These are phyloP conservation scores for Tachystola acroxantha DNA, from an alignment of 2,888 invertebrate genomes.

Conservation along the genomic window DNA sequence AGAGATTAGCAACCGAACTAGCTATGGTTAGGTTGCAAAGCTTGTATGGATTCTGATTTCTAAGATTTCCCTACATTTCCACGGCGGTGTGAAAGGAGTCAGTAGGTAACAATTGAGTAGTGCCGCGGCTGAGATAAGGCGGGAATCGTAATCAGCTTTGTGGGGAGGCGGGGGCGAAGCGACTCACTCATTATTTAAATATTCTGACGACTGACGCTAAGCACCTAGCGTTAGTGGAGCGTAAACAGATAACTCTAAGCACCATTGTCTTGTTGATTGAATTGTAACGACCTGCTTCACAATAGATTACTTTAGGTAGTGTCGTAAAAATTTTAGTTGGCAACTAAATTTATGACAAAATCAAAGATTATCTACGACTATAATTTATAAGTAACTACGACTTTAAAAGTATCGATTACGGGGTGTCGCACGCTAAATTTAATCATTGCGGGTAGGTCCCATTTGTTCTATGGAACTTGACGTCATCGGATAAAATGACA, in stretches of 20 bases:
- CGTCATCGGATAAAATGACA: too few species aligned
- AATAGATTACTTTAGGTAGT: background rate
- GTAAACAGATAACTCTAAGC: slow-evolving; percentile 49
- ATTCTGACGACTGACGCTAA: slow-evolving; percentile 68
- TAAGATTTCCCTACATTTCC: slow-evolving; percentile 21
- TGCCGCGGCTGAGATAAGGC: slow-evolving; percentile 63
- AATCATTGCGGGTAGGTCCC: too few species aligned
- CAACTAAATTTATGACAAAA: background rate
- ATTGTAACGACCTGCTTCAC: slow-evolving; percentile 28
- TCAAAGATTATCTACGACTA: background rate
- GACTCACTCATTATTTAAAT: slow-evolving; percentile 66
- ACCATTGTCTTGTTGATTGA: slow-evolving; percentile 67
- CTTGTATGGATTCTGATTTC: slow-evolving; percentile 9
- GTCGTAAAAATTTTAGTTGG: background rate
- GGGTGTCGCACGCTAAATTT: too few species aligned
- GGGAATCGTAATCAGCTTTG: slow-evolving; percentile 37
- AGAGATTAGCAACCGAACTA: too few species aligned
- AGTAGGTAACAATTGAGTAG: slow-evolving; percentile 45
- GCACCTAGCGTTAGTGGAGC: slow-evolving; percentile 56
- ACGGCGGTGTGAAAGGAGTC: slow-evolving; percentile 25
- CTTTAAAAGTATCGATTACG: too few species aligned
- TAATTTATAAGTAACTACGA: too few species aligned
- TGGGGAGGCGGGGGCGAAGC: slow-evolving; percentile 27
- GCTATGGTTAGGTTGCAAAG: too few species aligned
- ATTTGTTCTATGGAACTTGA: too few species aligned